Evolutionary conservation across 1,140 invertebrate genomes (phyloP).

Genomic region (Euwallacea fornicatus): DNA sequence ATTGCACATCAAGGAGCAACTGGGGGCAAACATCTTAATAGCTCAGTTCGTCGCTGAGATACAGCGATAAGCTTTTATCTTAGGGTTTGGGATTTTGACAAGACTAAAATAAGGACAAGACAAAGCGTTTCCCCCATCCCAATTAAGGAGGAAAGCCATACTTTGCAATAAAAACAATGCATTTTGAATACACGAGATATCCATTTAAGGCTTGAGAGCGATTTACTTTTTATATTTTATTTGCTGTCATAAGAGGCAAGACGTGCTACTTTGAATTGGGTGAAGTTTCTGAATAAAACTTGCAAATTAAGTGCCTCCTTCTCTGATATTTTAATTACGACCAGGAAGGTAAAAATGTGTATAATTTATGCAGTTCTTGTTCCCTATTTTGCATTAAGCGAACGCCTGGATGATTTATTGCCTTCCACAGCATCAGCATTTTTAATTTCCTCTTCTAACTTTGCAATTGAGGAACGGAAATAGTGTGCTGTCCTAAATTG

Average conservation of each 20-base stretch:
- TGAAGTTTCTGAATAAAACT: background rate
- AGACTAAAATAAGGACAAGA: slow-evolving; percentile 8
- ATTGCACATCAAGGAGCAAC: too few relatives aligned
- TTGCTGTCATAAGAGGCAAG: background rate
- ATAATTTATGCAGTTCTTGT: background rate
- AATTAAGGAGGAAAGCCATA: slow-evolving; percentile 10
- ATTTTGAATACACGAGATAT: background rate
- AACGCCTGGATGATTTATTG: slow-evolving; percentile 2
- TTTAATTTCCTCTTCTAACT: too few relatives aligned
- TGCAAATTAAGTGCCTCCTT: background rate
- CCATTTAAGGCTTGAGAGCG: background rate
- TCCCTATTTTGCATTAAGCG: slow-evolving; percentile 1
- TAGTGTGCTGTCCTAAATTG: too few relatives aligned
- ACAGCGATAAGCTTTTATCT: slow-evolving; percentile 14
- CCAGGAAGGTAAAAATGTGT: background rate
- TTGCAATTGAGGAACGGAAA: too few relatives aligned
- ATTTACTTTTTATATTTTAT: background rate
- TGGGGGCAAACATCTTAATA: background rate
- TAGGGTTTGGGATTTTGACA: slow-evolving; percentile 5
- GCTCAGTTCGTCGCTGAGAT: background rate
- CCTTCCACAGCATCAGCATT: background rate
- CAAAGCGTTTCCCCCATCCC: slow-evolving; percentile 3
- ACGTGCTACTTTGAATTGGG: background rate
- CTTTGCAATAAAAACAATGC: background rate
- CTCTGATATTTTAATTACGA: background rate